These are phyloP conservation scores for Geopemphigus sp. DNA, from an alignment of 1,140 invertebrate genomes.

Conservation along the genomic window DNA sequence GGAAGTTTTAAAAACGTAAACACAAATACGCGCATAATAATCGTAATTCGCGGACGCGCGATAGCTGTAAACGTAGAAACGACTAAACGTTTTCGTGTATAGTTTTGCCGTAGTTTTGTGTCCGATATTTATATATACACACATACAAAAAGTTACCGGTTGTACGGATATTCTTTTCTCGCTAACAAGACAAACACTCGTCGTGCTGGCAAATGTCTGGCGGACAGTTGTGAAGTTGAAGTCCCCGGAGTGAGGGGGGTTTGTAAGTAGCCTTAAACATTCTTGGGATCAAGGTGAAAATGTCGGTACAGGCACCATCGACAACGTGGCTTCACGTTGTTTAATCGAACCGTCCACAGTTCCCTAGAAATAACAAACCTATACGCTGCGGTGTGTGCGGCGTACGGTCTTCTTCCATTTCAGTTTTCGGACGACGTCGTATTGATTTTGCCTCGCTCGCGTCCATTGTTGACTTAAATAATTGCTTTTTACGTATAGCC, in stretches of 20 bases:
- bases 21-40: too few relatives aligned
- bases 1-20: too few relatives aligned
- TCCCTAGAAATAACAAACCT: background rate
- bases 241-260: background rate
- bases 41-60: too few relatives aligned
- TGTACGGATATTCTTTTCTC: background rate
- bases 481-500: background rate
- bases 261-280: constrained; percentile 21
- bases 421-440: background rate
- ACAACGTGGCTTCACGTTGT: background rate
- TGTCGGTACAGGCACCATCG: background rate
- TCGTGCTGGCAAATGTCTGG: background rate
- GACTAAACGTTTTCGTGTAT: too few relatives aligned
- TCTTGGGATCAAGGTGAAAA: constrained; percentile 32
- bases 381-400: background rate
- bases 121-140: too few relatives aligned
- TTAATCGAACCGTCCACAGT: background rate
- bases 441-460: background rate
- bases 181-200: background rate
- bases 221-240: background rate
- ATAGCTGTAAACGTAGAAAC: too few relatives aligned
- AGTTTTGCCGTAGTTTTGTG: too few relatives aligned
- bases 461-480: background rate
- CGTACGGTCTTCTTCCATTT: background rate
- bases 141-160: background rate